Evolutionary conservation across 2,797 vertebrate species (phyloP).

Genomic region (Megalops cyprinoides): DNA sequence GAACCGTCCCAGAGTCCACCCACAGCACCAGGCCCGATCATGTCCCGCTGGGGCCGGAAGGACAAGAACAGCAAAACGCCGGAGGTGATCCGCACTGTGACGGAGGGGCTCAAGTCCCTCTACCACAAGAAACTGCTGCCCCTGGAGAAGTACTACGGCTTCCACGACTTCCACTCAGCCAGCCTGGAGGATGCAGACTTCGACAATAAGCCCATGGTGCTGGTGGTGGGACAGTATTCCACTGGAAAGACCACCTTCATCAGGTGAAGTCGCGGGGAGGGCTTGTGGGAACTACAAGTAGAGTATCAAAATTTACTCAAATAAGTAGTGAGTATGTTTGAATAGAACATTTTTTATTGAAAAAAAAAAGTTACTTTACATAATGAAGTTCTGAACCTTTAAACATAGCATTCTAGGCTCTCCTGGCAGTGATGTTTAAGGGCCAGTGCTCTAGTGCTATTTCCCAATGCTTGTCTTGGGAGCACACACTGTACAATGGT

Average conservation of each 20-base stretch:
- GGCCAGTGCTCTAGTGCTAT: too few relatives aligned
- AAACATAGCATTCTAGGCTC: too few relatives aligned
- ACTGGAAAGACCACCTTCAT: conserved; percentile 95
- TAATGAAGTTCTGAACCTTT: too few relatives aligned
- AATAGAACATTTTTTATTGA: too few relatives aligned
- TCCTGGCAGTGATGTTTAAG: too few relatives aligned
- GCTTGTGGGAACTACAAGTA: background rate
- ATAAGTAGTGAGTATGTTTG: background rate
- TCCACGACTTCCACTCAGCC: conserved; percentile 88
- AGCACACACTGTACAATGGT: too few relatives aligned
- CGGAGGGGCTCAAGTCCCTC: conserved; percentile 86
- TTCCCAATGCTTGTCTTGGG: too few relatives aligned
- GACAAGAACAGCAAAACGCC: conserved; percentile 77
- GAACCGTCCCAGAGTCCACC: background rate
- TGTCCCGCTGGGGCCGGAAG: conserved; percentile 92
- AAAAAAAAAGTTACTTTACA: too few relatives aligned
- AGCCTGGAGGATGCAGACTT: conserved; percentile 91
- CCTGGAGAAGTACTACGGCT: conserved; percentile 87
- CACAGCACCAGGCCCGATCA: conserved; percentile 51
- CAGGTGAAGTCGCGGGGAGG: conserved; percentile 69
- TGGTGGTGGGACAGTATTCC: conserved; percentile 92
- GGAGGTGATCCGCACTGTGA: conserved; percentile 89
- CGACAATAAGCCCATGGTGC: conserved; percentile 92
- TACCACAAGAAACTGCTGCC: conserved; percentile 88
- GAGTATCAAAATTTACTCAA: background rate